Base-by-base conservation (phyloP, 2,113 vertebrate species). In the Tenrec ecaudatus region DNA sequence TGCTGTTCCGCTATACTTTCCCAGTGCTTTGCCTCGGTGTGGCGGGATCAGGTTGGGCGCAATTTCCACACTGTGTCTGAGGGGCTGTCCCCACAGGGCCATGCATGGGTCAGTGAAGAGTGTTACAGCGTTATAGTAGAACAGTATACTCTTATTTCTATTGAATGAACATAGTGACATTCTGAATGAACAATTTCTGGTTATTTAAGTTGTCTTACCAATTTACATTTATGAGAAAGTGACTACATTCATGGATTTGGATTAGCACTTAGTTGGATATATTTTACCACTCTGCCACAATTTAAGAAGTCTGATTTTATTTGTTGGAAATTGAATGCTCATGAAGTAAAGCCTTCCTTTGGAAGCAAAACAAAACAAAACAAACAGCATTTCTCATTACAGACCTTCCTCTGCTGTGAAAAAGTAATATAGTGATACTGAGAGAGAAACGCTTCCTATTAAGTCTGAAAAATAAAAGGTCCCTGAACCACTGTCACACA, bases 301-400 rank as follows among this genome's bases (percentile, higher is more conserved):
- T 36, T 80, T 82, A 77, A 47, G 47, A 91, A 77, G 53, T 83
- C 75, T 69, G 25, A 88, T 27, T 43, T 86, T 33, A 27, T 88
- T 85, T 60, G 4, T 93, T 27, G 22, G 71, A 33, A 89, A 91
- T 76, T 91, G 22, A 53, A 53, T 77, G 1, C 40, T 79, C 25
- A 27, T 58, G 58, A 81, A 78, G 62, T 78, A 64, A 82, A 11
- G 69, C 53, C 2, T 75, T 27, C 60, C 60, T 68, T 83, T 64
- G 31, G 71, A 20, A 64, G 79, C 3, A 71, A 91, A 92, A 86
- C 6, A 31, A 89, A 92, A 36, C n/a, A 2, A 53, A 75, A 64
- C 1, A 40, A 7, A 60, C 58, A 71, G 25, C 66, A 80, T 93
- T 78, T 79, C 20, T 27, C 53, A 85, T 80, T 76, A 29, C 19